Evolutionary conservation across 1,140 invertebrate species (phyloP), one percentile per base, ranked within the genome.

Genomic region (Bombus balteatus): DNA sequence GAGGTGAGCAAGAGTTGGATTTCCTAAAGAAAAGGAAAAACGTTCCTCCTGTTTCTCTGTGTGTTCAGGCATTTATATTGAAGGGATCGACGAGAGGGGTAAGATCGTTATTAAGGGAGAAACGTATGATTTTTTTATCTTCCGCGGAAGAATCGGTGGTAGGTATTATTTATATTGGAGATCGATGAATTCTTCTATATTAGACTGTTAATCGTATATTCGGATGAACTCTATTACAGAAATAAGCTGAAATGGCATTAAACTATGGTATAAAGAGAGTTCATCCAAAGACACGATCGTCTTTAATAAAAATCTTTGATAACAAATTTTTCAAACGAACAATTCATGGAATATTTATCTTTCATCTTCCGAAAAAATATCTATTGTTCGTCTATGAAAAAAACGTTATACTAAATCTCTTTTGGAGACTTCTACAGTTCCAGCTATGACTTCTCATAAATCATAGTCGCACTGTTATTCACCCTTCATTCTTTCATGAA

Each of bases 1-100:
- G 86, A 90, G 81, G 47, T 32, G 71, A 81, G 93, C 89, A 94
- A 94, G 94, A 94, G 93, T 94, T 93, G 92, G 81, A 92, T 93
- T 92, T 91, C 90, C 74, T 81, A 82, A 92, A 85, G 88, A 66
- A 88, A 71, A 79, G 89, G 82, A 84, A 87, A 89, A 89, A 86
- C 37, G 66, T 18, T 75, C 34, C 70, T 81, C 68, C 59, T 59
- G 78, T 75, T 62, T 75, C 41, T 81, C 53, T 68, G 78, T 76
- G 37, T 65, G 39, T 25, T 34, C 22, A 28, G 59, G 28, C 10
- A 37, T 47, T 39, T 25, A 47, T 47, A n/a, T 22, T 0, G 59
- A 37, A 43, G 59, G 70, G 78, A n/a, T n/a, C 43, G 57, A 59
- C 0, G n/a, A 37, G 41, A n/a, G 25, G 65, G 47, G 34, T 70